Percentiles rank a stretch among this genome's conserved stretches.
phyloP scores from a whole-genome alignment of 2,888 invertebrate genomes.

The Heliconius ismenius region DNA sequence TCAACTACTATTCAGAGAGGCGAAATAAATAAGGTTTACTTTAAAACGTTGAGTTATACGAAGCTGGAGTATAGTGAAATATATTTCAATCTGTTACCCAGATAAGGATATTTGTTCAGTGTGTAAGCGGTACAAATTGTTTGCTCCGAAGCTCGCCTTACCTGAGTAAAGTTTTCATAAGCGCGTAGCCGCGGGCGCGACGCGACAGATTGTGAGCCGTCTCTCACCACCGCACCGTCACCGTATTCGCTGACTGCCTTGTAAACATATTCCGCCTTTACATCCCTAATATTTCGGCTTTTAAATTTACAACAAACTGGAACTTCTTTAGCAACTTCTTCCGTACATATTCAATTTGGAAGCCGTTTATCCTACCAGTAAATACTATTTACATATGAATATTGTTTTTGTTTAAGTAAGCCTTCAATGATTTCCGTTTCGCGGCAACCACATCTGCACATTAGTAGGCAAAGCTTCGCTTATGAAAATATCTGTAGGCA shows the following conservation, averaged over 20 bases:
- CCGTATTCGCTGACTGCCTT: conserved; percentile 68
- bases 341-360: not conserved
- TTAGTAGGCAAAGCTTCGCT: conserved; percentile 44
- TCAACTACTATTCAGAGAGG: conserved; percentile 29
- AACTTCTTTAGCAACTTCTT: conserved; percentile 27
- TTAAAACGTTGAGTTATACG: conserved; percentile 39
- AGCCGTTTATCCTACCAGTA: not conserved
- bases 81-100: conserved; percentile 61
- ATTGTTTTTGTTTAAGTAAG: conserved; percentile 38
- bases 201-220: conserved; percentile 71
- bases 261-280: conserved; percentile 66
- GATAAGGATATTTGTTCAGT: conserved; percentile 74
- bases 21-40: conserved; percentile 38
- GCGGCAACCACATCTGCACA: conserved; percentile 39
- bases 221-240: conserved; percentile 52
- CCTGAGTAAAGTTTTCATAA: conserved; percentile 79
- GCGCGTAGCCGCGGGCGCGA: conserved; percentile 66
- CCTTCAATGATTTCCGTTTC: conserved; percentile 38
- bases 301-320: conserved; percentile 36
- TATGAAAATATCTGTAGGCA: conserved; percentile 47
- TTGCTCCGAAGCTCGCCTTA: conserved; percentile 67
- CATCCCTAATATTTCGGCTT: conserved; percentile 42
- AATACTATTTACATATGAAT: conserved; percentile 39
- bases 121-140: conserved; percentile 78
- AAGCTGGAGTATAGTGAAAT: conserved; percentile 48